Evolutionary conservation across 2,888 invertebrate genomes (phyloP).

Genomic region (Callyntrura sp.): DNA sequence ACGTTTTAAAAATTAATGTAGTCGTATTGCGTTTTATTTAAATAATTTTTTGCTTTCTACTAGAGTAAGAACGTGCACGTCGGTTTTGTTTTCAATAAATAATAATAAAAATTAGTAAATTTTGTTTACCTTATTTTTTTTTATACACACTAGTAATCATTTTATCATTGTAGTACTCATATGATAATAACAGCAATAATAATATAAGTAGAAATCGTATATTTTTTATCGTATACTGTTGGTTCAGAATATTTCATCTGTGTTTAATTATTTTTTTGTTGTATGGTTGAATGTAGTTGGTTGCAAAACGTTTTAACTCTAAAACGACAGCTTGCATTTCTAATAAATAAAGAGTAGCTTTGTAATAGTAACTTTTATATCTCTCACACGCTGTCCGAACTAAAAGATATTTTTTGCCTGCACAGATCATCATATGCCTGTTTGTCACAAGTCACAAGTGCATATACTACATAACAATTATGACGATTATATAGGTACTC

Average conservation of each 20-base stretch:
- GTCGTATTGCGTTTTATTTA: not conserved
- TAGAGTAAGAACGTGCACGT: not conserved
- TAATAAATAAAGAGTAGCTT: slow-evolving; percentile 13
- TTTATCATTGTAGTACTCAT: slow-evolving; percentile 51
- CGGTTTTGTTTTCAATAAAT: slow-evolving; percentile 1
- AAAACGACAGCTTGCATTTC: slow-evolving; percentile 25
- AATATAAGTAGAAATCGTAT: slow-evolving; percentile 81
- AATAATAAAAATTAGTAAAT: slow-evolving; percentile 54
- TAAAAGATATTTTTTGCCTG: slow-evolving; percentile 13
- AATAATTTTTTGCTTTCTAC: not conserved
- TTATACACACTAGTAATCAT: slow-evolving; percentile 45
- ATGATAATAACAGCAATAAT: slow-evolving; percentile 65
- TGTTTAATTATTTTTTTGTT: slow-evolving; percentile 51
- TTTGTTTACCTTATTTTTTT: slow-evolving; percentile 6
- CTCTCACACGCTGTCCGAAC: slow-evolving; percentile 2
- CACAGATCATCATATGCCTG: not conserved
- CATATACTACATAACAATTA: not conserved
- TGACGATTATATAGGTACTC: not conserved
- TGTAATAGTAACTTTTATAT: slow-evolving; percentile 5
- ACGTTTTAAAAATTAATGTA: too few species aligned
- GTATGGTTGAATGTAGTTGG: slow-evolving; percentile 27
- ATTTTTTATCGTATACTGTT: slow-evolving; percentile 83
- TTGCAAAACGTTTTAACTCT: slow-evolving; percentile 19
- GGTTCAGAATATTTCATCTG: slow-evolving; percentile 76
- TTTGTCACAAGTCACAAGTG: not conserved